Conservation (phyloP, 2,888 invertebrate genomes). For the Aplocera efformata region DNA sequence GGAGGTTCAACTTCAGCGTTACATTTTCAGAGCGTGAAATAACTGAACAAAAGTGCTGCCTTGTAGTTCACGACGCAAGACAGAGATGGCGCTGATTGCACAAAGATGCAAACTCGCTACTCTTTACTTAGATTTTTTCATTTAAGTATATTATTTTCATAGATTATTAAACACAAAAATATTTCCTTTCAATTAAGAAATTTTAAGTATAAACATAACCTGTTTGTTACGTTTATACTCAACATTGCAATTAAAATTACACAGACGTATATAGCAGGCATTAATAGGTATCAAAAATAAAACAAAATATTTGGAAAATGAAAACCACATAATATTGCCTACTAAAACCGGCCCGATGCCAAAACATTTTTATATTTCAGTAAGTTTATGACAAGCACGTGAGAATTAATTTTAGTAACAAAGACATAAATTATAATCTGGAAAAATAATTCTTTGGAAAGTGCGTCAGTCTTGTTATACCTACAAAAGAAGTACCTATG, state of each 20-base stretch:
- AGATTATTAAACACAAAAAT: too few species aligned
- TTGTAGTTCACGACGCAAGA: constrained; percentile 11
- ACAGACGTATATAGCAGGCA: too few species aligned
- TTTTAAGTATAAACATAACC: too few species aligned
- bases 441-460: constrained; percentile 32
- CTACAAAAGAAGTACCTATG: constrained; percentile 2
- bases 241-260: too few species aligned
- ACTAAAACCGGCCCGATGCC: constrained; percentile 33
- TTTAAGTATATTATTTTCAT: too few species aligned
- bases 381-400: constrained; percentile 47
- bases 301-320: too few species aligned
- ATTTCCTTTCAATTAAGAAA: too few species aligned
- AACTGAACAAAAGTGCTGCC: constrained; percentile 1
- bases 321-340: too few species aligned
- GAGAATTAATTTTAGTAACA: constrained; percentile 46
- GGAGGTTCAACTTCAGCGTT: constrained; percentile 9
- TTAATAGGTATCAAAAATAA: too few species aligned
- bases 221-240: too few species aligned
- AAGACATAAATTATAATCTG: constrained; percentile 29
- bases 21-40: constrained; percentile 14
- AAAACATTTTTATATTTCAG: constrained; percentile 45
- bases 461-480: constrained; percentile 40
- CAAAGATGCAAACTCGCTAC: constrained; percentile 1
- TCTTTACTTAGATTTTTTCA: too few species aligned
- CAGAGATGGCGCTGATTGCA: constrained; percentile 28